Evolutionary conservation across 2,113 vertebrate species (phyloP).

Genomic region (Phyllopteryx taeniolatus): DNA sequence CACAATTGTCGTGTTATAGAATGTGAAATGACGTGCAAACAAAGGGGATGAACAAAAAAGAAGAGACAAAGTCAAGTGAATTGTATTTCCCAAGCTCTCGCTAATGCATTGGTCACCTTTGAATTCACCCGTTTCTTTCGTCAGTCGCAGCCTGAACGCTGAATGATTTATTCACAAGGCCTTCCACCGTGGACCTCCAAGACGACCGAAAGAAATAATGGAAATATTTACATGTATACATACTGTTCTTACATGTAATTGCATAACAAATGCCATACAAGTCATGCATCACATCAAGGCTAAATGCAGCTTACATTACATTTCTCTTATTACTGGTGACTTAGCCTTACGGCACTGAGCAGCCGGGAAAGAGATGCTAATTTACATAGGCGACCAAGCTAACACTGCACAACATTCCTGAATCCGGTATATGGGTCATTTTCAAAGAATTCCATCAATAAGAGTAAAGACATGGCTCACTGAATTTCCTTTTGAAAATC

Average conservation of each 20-base stretch:
- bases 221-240: not conserved
- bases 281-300: not conserved
- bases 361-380: constrained; percentile 8
- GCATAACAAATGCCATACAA: not conserved
- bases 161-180: constrained; percentile 58
- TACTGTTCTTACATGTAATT: no score
- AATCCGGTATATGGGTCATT: no score
- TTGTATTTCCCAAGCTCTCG: constrained; percentile 24
- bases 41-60: constrained; percentile 25
- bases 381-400: constrained; percentile 24
- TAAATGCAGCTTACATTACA: not conserved
- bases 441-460: no score
- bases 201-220: not conserved
- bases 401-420: no score
- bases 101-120: constrained; percentile 54
- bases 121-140: constrained; percentile 55
- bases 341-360: not conserved
- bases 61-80: constrained; percentile 22
- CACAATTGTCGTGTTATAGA: constrained; percentile 7
- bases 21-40: constrained; percentile 25
- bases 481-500: no score
- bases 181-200: constrained; percentile 23
- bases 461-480: no score
- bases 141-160: constrained; percentile 31
- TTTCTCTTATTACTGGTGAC: not conserved